Conservation (phyloP, 2,888 invertebrate genomes). For the Cantharis lateralis region DNA sequence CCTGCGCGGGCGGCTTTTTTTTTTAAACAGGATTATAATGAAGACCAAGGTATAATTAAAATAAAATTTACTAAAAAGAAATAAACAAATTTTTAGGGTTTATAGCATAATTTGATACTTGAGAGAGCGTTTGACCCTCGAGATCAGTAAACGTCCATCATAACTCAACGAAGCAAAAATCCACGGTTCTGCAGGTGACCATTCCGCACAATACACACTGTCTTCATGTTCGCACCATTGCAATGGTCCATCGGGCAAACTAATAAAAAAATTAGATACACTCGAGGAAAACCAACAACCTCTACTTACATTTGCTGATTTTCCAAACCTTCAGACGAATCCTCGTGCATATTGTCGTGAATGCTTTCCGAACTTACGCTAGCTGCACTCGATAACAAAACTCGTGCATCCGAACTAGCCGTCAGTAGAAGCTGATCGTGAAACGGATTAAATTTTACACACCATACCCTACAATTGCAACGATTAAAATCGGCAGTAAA, state of each 20-base stretch:
- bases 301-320: slow-evolving; percentile 58
- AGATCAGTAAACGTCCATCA: slow-evolving; percentile 93
- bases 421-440: slow-evolving; percentile 95
- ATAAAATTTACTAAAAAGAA: background rate
- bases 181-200: slow-evolving; percentile 98
- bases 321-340: slow-evolving; percentile 55
- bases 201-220: slow-evolving; percentile 95
- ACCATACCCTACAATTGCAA: slow-evolving; percentile 78
- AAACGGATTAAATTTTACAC: slow-evolving; percentile 91
- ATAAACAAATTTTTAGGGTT: background rate
- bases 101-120: slow-evolving; percentile 90
- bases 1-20: slow-evolving; percentile 65
- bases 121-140: slow-evolving; percentile 89
- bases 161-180: slow-evolving; percentile 98
- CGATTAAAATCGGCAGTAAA: background rate
- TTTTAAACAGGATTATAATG: background rate
- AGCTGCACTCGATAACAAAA: slow-evolving; percentile 84
- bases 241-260: slow-evolving; percentile 84
- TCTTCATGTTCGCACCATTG: slow-evolving; percentile 97
- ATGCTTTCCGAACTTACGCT: slow-evolving; percentile 84
- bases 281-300: background rate
- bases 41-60: no score
- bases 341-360: slow-evolving; percentile 58
- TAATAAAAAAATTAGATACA: slow-evolving; percentile 44
- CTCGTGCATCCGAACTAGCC: slow-evolving; percentile 93